Base-by-base conservation (phyloP, 2,113 vertebrate species). In the Grammomys dolichurus region DNA sequence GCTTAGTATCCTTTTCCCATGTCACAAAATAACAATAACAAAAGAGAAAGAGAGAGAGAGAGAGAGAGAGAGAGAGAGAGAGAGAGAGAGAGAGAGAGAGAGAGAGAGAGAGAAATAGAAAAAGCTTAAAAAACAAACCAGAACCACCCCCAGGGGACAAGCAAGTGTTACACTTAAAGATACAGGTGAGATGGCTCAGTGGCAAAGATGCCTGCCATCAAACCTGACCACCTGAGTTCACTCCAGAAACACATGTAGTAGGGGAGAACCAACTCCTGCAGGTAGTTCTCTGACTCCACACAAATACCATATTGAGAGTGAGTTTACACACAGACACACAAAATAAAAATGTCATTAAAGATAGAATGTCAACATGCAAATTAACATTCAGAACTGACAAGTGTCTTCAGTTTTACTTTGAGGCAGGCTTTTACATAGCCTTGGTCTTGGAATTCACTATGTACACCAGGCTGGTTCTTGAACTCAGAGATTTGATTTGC, bases 351-450 rank as follows among this genome's bases (percentile, higher is more conserved):
- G 58, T 46, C 82, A 46, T 67, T 67, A 87, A 31, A 90, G 82
- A 33, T 81, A 89, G 51, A 76, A 75, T 87, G n/a, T 86, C 72
- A 91, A 0, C 86, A 26, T 72, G n/a, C 70, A 88, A 60, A 58
- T 22, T 85, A 90, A 87, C 78, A 96, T 73, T 22, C 87, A 94
- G 22, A 90, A 77, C 58, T 72, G 43, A 92, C 60, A 89, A 63
- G 60, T 63, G 26, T 6, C 14, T 94, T 86, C 58, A 91, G 0
- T 95, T 56, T 70, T 48, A 73, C 36, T 31, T 78, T 77, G 26
- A 26, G 43, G 36, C 7, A 24, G 51, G 78, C 51, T n/a, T 10
- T 81, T 81, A 5, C 11, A 14, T 58, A 82, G 10, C 36, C 11
- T 7, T n/a, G 20, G 40, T 58, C 36, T 82, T 58, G 54, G 54